phyloP scores from a whole-genome alignment of 2,113 vertebrate species.

The Anoura caudifer region DNA sequence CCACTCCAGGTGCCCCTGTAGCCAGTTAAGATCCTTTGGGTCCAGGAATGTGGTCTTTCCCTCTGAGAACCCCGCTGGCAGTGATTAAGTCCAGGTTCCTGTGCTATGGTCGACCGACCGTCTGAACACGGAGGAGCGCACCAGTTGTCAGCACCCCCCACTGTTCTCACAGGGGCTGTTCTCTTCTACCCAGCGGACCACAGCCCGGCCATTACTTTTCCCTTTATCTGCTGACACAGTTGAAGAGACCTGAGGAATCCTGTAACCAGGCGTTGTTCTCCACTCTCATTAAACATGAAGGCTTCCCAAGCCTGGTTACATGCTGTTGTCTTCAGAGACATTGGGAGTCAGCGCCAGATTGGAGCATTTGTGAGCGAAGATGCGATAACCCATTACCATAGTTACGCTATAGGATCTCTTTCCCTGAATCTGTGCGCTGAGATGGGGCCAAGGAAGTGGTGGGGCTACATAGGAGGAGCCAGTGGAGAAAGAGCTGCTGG shows the following conservation, averaged over 20 bases:
- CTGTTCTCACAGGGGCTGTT: not conserved
- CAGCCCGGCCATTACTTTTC: not conserved
- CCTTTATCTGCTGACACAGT: not conserved
- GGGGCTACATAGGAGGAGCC: not conserved
- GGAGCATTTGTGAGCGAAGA: not conserved
- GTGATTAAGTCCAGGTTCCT: not conserved
- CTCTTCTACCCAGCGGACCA: not conserved
- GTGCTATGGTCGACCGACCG: accelerated
- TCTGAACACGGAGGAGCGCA: not conserved
- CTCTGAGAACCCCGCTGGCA: not conserved
- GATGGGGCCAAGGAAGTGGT: not conserved
- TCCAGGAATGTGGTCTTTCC: not conserved
- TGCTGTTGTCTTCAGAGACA: not conserved
- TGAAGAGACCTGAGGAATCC: not conserved
- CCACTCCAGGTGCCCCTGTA: accelerated
- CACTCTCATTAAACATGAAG: not conserved
- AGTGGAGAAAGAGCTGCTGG: not conserved
- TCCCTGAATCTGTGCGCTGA: not conserved
- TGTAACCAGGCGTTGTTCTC: not conserved
- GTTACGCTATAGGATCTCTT: not conserved
- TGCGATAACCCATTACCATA: accelerated
- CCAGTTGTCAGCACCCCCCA: accelerated
- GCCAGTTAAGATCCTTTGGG: too few species aligned
- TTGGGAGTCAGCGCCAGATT: not conserved
- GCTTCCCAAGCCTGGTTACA: not conserved